A percentile compares a stretch with the other conserved stretches of the same genome.
Evolutionary conservation across 2,113 vertebrate species (phyloP).

Genomic region (Sander lucioperca): DNA sequence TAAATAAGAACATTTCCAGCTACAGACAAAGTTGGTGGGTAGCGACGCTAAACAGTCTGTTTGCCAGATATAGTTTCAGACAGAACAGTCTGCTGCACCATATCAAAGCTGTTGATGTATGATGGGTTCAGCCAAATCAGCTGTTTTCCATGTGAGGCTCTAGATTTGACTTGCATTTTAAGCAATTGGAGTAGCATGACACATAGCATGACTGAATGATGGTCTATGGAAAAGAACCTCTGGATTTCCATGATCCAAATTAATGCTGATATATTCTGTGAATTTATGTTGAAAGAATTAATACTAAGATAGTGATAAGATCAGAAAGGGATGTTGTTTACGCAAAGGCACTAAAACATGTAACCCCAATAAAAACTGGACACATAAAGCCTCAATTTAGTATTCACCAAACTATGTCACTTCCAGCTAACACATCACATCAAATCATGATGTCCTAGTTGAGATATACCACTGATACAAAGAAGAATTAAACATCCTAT

Average conservation of each 20-base stretch:
- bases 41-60: conserved; percentile 7
- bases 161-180: conserved; percentile 52
- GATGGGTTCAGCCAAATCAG: conserved; percentile 64
- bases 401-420: conserved; percentile 29
- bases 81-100: conserved; percentile 28
- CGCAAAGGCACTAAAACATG: conserved; percentile 6
- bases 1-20: conserved; percentile 42
- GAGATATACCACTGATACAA: background rate
- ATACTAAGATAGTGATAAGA: background rate
- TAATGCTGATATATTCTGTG: conserved; percentile 16
- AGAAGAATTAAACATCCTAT: conserved; percentile 7
- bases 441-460: background rate
- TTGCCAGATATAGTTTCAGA: conserved; percentile 13
- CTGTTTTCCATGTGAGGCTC: conserved; percentile 71
- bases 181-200: conserved; percentile 20
- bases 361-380: conserved; percentile 13
- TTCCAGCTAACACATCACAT: conserved; percentile 10
- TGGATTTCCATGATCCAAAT: conserved; percentile 46
- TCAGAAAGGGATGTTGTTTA: conserved; percentile 28
- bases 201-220: conserved; percentile 33
- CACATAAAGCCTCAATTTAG: conserved; percentile 35
- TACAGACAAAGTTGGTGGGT: conserved; percentile 16
- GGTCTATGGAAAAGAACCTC: conserved; percentile 62
- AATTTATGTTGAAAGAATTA: conserved; percentile 21
- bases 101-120: conserved; percentile 44